These are phyloP conservation scores for Nycticryphes semicollaris DNA, from an alignment of 2,113 vertebrate species.

Conservation along the genomic window DNA sequence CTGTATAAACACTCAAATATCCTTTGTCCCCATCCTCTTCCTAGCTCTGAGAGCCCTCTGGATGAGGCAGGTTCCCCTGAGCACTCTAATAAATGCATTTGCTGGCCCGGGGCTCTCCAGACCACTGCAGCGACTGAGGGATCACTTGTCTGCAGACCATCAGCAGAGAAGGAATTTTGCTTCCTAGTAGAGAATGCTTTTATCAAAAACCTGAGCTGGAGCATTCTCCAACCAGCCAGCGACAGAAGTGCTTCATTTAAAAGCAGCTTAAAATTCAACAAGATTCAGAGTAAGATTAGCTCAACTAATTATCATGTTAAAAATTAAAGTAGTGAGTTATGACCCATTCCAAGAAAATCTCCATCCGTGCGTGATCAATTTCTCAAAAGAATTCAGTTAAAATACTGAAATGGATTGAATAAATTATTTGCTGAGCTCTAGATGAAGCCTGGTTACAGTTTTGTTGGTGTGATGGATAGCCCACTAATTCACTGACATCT, in stretches of 20 bases:
- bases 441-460: background rate
- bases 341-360: background rate
- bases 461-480: background rate
- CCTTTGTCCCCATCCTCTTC: background rate
- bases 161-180: background rate
- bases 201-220: background rate
- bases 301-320: background rate
- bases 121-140: background rate
- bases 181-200: background rate
- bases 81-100: background rate
- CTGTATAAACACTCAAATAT: background rate
- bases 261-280: background rate
- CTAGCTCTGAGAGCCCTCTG: background rate
- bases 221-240: background rate
- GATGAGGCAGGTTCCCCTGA: background rate
- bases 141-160: background rate
- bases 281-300: background rate
- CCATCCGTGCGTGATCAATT: background rate
- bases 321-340: background rate
- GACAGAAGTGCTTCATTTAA: background rate
- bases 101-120: background rate
- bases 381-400: background rate
- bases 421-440: background rate
- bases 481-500: background rate
- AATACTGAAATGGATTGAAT: background rate